A percentile compares a stretch with the other conserved stretches of the same genome.
These are phyloP conservation scores for Rhynchonycteris naso DNA, from an alignment of 2,797 vertebrate species.

Conservation along the genomic window DNA sequence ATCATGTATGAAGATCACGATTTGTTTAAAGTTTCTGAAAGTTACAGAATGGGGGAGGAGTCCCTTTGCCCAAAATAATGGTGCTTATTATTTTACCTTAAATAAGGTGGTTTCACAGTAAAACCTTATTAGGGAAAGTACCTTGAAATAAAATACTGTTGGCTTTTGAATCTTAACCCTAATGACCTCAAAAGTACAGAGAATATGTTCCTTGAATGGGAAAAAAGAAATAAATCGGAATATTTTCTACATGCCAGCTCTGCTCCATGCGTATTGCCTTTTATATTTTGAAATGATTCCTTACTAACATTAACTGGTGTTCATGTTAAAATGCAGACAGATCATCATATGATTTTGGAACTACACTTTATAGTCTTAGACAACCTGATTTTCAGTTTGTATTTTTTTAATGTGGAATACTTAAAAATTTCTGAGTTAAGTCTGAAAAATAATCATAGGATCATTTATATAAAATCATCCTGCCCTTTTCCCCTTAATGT, in stretches of 20 bases:
- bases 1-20: not conserved
- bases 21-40: conserved; percentile 50
- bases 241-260: not conserved
- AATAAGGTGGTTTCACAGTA: not conserved
- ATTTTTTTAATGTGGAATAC: not conserved
- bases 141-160: conserved; percentile 32
- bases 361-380: conserved; percentile 1
- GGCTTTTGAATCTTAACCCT: not conserved
- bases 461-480: conserved; percentile 27
- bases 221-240: not conserved
- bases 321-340: not conserved
- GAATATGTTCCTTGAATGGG: not conserved
- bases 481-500: not conserved
- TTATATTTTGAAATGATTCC: conserved; percentile 42
- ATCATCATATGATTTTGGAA: not conserved
- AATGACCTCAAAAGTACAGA: not conserved
- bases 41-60: not conserved
- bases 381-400: not conserved
- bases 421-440: not conserved
- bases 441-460: conserved; percentile 52
- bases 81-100: conserved; percentile 12
- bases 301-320: not conserved
- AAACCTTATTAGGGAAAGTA: conserved; percentile 5
- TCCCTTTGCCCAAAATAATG: conserved; percentile 5
- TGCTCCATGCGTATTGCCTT: not conserved